Evolutionary conservation across 2,113 vertebrate genomes (phyloP).

Genomic region (Acanthisitta chloris): DNA sequence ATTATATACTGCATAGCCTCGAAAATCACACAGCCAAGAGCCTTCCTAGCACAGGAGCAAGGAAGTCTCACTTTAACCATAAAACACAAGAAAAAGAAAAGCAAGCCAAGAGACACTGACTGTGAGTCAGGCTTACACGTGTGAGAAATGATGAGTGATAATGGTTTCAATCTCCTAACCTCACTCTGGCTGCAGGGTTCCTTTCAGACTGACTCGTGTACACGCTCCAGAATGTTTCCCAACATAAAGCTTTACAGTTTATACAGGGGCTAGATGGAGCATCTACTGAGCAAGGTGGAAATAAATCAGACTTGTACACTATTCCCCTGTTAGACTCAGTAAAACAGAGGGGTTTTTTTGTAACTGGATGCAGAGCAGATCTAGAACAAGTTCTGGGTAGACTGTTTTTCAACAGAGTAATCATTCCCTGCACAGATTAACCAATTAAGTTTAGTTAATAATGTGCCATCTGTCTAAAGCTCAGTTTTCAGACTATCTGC

Average conservation of each 20-base stretch:
- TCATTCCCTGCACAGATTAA: background rate
- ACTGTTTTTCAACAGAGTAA: background rate
- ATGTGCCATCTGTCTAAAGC: background rate
- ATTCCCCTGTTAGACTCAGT: background rate
- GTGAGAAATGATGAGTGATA: background rate
- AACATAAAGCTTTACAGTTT: background rate
- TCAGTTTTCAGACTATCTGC: background rate
- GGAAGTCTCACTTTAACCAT: background rate
- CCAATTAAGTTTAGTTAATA: slow-evolving; percentile 29
- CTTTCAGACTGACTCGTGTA: background rate
- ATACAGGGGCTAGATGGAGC: background rate
- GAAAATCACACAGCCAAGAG: background rate
- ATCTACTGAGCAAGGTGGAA: background rate
- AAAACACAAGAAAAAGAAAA: background rate
- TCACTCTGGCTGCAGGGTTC: background rate
- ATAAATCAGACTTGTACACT: background rate
- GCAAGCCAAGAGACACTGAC: background rate
- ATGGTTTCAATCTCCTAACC: background rate
- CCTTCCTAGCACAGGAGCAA: background rate
- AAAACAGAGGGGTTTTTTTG: background rate
- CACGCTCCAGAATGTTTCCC: background rate
- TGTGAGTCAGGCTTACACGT: background rate
- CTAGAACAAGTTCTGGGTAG: background rate
- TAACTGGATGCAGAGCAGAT: background rate
- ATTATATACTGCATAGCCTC: background rate